Evolutionary conservation across 2,797 vertebrate genomes (phyloP).

Genomic region (Tokudaia tokunoshimensis): DNA sequence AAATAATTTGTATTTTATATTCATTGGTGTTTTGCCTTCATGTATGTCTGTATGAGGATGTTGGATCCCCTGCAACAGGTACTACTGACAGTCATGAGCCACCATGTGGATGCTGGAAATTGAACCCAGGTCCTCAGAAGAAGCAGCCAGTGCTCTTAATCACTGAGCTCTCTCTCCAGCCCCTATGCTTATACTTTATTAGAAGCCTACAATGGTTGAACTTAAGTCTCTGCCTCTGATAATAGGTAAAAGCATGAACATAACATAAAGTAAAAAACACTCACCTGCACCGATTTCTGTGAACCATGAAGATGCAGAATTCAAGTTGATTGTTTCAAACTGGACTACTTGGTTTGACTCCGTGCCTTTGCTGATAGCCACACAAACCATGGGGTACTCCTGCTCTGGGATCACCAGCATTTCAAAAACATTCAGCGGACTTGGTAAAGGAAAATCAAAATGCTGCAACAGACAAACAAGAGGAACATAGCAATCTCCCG

Average conservation of each 20-base stretch:
- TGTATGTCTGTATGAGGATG: background rate
- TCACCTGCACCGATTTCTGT: conserved; percentile 96
- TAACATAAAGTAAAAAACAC: conserved; percentile 67
- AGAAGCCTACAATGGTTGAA: background rate
- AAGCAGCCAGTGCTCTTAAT: background rate
- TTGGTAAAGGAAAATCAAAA: conserved; percentile 99
- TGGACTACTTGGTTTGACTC: conserved; percentile 95
- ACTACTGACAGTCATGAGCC: background rate
- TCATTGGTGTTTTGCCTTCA: background rate
- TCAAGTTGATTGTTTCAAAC: conserved; percentile 99
- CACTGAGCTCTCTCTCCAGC: background rate
- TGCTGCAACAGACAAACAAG: conserved; percentile 89
- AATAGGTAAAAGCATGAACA: conserved; percentile 32
- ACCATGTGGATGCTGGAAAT: background rate
- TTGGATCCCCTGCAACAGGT: background rate
- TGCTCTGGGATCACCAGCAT: conserved; percentile 99
- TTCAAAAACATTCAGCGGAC: conserved; percentile 97
- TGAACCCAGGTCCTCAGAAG: background rate
- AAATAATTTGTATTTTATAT: background rate
- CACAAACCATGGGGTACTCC: conserved; percentile 98
- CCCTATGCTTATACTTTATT: background rate
- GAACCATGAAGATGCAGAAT: conserved; percentile 99
- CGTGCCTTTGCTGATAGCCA: conserved; percentile 94
- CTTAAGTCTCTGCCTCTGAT: background rate
- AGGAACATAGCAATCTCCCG: background rate